Percentiles rank a stretch among this genome's conserved stretches.
Conservation (phyloP, 2,888 invertebrate genomes). For the Tachina fera region DNA sequence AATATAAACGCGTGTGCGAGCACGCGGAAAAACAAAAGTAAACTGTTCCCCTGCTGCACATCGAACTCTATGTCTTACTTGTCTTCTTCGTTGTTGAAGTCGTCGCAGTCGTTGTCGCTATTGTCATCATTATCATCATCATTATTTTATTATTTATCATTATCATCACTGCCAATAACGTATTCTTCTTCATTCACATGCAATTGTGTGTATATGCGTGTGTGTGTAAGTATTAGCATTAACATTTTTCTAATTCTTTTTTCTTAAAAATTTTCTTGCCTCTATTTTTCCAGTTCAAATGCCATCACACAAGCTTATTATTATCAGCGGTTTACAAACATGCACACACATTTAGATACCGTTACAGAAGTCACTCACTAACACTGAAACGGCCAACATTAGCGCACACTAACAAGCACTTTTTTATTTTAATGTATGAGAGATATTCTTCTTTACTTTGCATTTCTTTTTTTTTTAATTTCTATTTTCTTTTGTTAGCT, state of each 20-base stretch:
- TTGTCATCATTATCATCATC: conserved; percentile 38
- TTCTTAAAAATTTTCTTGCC: conserved; percentile 45
- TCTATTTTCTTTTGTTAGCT: conserved; percentile 47
- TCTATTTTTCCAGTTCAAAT: conserved; percentile 68
- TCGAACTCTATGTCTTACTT: conserved; percentile 65
- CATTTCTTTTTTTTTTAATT: conserved; percentile 36
- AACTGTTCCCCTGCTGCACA: conserved; percentile 80
- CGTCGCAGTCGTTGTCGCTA: conserved; percentile 38
- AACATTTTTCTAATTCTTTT: conserved; percentile 48
- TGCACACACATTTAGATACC: conserved; percentile 19
- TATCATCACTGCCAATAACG: conserved; percentile 53
- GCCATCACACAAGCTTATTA: conserved; percentile 64
- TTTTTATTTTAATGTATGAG: conserved; percentile 47
- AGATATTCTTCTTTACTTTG: conserved; percentile 45
- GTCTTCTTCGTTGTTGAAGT: conserved; percentile 67
- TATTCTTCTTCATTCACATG: conserved; percentile 40
- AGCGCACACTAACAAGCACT: conserved; percentile 55
- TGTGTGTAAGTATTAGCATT: conserved; percentile 19
- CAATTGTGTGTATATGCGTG: neutral
- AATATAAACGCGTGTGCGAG: conserved; percentile 80
- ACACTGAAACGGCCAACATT: conserved; percentile 51
- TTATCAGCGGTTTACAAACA: conserved; percentile 33
- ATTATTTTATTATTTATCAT: conserved; percentile 53
- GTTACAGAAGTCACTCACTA: conserved; percentile 50
- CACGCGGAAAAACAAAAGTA: conserved; percentile 84